phyloP scores from a whole-genome alignment of 2,797 vertebrate genomes.

The Alexandromys oeconomus region DNA sequence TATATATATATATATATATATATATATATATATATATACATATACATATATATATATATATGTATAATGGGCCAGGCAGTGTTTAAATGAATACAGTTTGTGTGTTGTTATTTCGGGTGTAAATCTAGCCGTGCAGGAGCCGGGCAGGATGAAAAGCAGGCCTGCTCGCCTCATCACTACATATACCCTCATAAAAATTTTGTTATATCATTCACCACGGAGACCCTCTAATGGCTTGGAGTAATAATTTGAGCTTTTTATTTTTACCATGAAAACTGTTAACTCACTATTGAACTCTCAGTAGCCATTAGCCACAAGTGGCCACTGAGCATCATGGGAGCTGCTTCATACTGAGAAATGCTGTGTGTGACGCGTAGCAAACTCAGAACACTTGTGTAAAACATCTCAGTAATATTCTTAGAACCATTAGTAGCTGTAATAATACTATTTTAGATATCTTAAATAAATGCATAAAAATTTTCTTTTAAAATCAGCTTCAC shows the following conservation, averaged over 20 bases:
- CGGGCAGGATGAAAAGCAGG: no score
- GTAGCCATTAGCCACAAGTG: background rate
- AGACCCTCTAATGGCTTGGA: background rate
- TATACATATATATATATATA: no score
- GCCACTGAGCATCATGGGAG: background rate
- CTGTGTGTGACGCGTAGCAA: background rate
- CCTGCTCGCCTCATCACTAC: no score
- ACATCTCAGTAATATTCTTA: background rate
- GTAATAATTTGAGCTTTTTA: background rate
- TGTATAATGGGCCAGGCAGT: no score
- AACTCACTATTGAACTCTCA: background rate
- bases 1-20: no score
- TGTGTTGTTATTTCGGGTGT: no score
- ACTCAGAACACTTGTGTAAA: background rate
- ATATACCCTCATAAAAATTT: background rate
- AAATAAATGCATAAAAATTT: background rate
- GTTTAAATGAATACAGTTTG: no score
- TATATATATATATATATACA: no score
- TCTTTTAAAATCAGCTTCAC: background rate
- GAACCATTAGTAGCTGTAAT: background rate
- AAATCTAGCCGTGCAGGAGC: no score
- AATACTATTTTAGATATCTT: conserved; percentile 44
- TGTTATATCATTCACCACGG: background rate
- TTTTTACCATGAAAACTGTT: background rate
- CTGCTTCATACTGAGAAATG: background rate